Conservation (phyloP, 2,797 vertebrate genomes). For the Melopsittacus undulatus region DNA sequence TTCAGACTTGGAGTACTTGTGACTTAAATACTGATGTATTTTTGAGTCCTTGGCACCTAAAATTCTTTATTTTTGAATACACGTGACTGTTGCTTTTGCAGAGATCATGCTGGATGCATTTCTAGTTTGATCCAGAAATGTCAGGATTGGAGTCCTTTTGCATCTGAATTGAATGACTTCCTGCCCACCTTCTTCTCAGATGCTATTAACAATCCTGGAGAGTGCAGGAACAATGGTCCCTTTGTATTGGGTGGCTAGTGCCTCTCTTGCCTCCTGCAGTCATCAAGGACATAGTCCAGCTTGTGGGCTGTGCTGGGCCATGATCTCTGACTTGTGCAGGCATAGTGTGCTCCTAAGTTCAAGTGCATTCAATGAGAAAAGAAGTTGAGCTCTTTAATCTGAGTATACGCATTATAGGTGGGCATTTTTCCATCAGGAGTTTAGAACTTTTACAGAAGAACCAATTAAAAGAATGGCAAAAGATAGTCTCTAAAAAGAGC, state of each 20-base stretch:
- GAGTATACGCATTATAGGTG: not conserved
- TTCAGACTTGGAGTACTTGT: not conserved
- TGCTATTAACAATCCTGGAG: not conserved
- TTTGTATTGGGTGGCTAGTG: not conserved
- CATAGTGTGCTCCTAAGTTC: not conserved
- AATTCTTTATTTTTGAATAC: not conserved
- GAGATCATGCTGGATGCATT: not conserved
- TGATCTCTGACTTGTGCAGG: not conserved
- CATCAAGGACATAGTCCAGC: not conserved
- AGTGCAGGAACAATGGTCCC: not conserved
- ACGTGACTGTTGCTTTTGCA: not conserved
- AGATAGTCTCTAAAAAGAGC: not conserved
- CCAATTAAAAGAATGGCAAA: not conserved
- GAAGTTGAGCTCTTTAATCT: not conserved
- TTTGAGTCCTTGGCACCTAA: not conserved
- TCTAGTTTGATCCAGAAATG: not conserved
- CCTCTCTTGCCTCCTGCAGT: not conserved
- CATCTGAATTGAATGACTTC: slow-evolving; percentile 1
- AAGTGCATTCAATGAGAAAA: not conserved
- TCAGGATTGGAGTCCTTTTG: not conserved
- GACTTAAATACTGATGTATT: not conserved
- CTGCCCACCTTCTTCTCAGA: slow-evolving; percentile 40
- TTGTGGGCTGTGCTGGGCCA: not conserved
- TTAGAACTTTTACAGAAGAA: not conserved
- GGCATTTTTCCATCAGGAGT: not conserved